These are phyloP conservation scores for Stomorhina lunata DNA, from an alignment of 2,888 invertebrate genomes.

Conservation along the genomic window DNA sequence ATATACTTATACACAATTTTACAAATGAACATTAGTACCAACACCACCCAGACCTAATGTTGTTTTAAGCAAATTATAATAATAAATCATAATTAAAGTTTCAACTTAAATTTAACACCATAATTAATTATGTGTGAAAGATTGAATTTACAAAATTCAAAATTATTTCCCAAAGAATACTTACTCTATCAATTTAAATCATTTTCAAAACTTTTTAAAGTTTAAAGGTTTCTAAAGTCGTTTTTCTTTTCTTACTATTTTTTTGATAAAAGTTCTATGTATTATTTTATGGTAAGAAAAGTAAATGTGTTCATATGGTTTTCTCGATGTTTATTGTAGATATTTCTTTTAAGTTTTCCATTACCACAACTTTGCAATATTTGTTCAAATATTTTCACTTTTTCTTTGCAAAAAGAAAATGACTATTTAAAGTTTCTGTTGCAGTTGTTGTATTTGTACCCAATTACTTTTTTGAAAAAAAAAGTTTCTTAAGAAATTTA, in stretches of 20 bases:
- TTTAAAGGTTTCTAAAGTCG: background rate
- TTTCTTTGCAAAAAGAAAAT: constrained; percentile 67
- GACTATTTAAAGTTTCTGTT: background rate
- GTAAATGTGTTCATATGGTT: background rate
- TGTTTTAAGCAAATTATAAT: no score
- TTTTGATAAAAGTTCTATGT: background rate
- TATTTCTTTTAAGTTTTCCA: background rate
- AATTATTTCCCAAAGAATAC: background rate
- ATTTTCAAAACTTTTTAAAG: background rate
- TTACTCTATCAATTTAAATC: background rate
- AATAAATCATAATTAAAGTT: no score
- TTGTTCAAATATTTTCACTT: constrained; percentile 73
- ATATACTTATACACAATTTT: no score
- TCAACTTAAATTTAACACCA: no score
- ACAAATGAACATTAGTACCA: no score
- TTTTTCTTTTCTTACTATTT: constrained; percentile 16
- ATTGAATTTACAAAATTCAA: no score
- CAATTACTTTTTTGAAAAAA: constrained; percentile 66
- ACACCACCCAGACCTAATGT: no score
- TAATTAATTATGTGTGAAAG: no score
- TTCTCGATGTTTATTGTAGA: background rate
- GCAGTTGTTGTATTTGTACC: constrained; percentile 6
- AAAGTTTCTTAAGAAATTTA: constrained; percentile 72
- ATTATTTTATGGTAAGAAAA: background rate
- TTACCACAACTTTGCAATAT: background rate